Percentiles rank a stretch among this genome's conserved stretches.
phyloP scores from a whole-genome alignment of 2,113 vertebrate species.

The Terrapene triunguis region DNA sequence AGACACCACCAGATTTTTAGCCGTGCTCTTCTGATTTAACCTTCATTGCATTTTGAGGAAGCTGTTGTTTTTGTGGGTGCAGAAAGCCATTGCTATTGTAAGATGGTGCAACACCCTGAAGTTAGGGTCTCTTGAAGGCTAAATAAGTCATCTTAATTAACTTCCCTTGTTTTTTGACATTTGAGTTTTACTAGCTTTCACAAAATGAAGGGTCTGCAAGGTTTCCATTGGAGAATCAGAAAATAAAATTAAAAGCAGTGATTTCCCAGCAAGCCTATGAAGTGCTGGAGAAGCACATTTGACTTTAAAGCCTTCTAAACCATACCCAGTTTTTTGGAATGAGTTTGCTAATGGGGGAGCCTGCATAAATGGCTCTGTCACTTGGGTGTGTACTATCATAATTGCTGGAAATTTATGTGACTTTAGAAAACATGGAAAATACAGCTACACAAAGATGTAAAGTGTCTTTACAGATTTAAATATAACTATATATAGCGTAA shows the following conservation, averaged over 20 bases:
- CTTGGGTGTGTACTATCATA: background rate
- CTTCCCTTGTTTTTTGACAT: background rate
- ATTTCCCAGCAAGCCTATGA: background rate
- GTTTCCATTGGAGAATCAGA: background rate
- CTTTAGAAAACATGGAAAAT: background rate
- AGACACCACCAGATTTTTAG: constrained; percentile 5
- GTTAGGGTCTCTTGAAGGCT: background rate
- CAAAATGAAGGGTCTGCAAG: background rate
- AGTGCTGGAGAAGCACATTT: background rate
- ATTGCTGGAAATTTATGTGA: background rate
- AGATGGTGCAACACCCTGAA: background rate
- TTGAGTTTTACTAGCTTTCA: background rate
- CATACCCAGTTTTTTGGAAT: background rate
- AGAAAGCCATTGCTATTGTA: background rate
- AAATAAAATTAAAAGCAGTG: background rate
- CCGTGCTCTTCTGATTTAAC: background rate
- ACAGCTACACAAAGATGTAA: background rate
- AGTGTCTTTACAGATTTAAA: background rate
- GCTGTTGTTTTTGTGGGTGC: background rate
- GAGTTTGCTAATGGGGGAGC: background rate
- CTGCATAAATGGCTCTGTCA: background rate
- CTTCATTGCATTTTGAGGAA: background rate
- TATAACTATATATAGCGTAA: background rate
- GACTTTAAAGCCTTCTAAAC: background rate
- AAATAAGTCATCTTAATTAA: background rate